These are phyloP conservation scores for Theretra japonica DNA, from an alignment of 2,888 invertebrate genomes.

Conservation along the genomic window DNA sequence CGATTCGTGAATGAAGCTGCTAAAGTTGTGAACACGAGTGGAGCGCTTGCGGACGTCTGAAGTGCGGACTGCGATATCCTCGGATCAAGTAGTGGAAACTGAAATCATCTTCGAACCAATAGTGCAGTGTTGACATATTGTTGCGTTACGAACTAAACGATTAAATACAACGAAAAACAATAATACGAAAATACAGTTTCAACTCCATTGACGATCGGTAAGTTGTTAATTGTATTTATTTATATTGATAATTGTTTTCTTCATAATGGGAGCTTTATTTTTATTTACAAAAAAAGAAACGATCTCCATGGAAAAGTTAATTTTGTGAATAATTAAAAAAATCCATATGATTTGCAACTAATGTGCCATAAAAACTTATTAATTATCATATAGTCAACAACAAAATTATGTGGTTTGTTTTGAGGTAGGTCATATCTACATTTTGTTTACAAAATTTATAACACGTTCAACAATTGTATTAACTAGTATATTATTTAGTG, in stretches of 20 bases:
- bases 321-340: no score
- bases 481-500: not conserved
- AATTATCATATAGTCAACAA: no score
- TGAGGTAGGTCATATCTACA: no score
- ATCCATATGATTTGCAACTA: no score
- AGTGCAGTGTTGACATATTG: constrained; percentile 68
- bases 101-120: constrained; percentile 45
- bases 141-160: constrained; percentile 35
- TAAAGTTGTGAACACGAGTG: constrained; percentile 23
- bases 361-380: no score
- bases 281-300: not conserved
- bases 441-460: not conserved
- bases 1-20: constrained; percentile 68
- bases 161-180: constrained; percentile 38
- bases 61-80: constrained; percentile 26
- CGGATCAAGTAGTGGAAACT: constrained; percentile 37
- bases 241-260: not conserved
- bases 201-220: not conserved
- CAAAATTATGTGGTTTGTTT: no score
- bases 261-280: not conserved
- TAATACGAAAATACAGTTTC: constrained; percentile 6
- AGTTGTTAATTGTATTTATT: not conserved
- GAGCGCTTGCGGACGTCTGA: constrained; percentile 29
- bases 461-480: not conserved
- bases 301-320: no score